Evolutionary conservation across 2,888 invertebrate genomes (phyloP).

Genomic region (Limnephilus lunatus): DNA sequence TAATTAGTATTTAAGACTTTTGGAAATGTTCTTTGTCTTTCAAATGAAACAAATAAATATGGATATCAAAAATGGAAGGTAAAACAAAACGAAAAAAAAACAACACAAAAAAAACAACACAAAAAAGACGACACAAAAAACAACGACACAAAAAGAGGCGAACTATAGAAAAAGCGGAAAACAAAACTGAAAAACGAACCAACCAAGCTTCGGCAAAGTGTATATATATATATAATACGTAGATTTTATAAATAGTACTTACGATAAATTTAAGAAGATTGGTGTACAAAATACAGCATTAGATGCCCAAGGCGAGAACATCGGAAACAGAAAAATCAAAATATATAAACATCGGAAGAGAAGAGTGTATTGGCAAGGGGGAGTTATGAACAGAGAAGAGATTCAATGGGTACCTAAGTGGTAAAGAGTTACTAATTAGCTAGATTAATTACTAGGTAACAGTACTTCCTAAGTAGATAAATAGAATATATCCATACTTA

Average conservation of each 20-base stretch:
- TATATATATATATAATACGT: conserved; percentile 15
- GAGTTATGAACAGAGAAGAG: neutral
- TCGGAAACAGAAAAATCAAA: conserved; percentile 66
- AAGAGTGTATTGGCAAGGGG: conserved; percentile 18
- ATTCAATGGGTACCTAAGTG: neutral
- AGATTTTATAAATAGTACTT: conserved; percentile 60
- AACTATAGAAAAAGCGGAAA: conserved; percentile 1
- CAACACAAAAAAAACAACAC: conserved; percentile 14
- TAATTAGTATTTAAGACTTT: neutral
- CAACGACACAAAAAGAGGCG: conserved; percentile 3
- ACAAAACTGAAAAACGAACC: conserved; percentile 24
- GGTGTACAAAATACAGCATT: conserved; percentile 65
- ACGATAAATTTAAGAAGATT: conserved; percentile 65
- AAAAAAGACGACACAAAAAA: conserved; percentile 11
- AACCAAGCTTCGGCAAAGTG: conserved; percentile 14
- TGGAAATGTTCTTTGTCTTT: neutral
- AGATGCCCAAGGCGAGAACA: conserved; percentile 65
- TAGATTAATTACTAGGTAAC: neutral
- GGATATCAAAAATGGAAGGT: neutral
- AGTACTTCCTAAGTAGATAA: neutral
- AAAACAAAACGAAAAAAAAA: conserved; percentile 14
- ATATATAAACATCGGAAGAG: conserved; percentile 60
- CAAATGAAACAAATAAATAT: neutral
- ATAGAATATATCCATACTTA: neutral
- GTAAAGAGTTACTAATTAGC: neutral